A percentile compares a stretch with the other conserved stretches of the same genome.
These are phyloP conservation scores for Melanotaenia boesemani DNA, from an alignment of 2,797 vertebrate species.

Conservation along the genomic window DNA sequence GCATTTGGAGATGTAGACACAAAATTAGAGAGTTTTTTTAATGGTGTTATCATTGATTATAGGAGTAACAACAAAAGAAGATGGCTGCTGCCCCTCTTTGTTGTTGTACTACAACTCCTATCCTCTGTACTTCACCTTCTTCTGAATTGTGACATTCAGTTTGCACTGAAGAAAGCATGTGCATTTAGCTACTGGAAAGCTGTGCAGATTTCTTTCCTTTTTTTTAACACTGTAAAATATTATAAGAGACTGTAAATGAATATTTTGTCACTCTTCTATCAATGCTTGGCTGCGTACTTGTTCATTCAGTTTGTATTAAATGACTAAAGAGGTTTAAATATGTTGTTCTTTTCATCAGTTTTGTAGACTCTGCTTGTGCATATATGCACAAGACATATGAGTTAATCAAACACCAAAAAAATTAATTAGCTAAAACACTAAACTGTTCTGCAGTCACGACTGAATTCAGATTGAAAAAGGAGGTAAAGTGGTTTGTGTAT, in stretches of 20 bases:
- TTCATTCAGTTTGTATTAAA: slow-evolving; percentile 12
- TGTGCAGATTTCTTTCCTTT: slow-evolving; percentile 26
- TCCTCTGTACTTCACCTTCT: slow-evolving; percentile 27
- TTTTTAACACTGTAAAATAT: slow-evolving; percentile 19
- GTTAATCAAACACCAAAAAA: slow-evolving; percentile 40
- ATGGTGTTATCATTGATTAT: slow-evolving; percentile 29
- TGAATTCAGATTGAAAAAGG: slow-evolving; percentile 32
- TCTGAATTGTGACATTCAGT: slow-evolving; percentile 41
- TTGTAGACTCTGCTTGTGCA: slow-evolving; percentile 24
- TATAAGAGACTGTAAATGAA: slow-evolving; percentile 31
- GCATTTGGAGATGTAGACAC: slow-evolving; percentile 49
- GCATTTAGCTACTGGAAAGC: slow-evolving; percentile 44
- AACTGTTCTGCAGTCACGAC: slow-evolving; percentile 43
- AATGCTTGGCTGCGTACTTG: slow-evolving; percentile 28
- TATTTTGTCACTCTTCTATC: slow-evolving; percentile 30
- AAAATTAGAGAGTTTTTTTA: slow-evolving; percentile 29
- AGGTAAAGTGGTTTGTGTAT: slow-evolving; percentile 28
- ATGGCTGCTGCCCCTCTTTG: slow-evolving; percentile 47
- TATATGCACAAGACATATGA: slow-evolving; percentile 14
- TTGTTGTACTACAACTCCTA: slow-evolving; percentile 29
- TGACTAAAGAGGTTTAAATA: slow-evolving; percentile 12
- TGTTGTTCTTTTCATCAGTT: slow-evolving; percentile 27
- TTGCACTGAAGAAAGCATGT: slow-evolving; percentile 29
- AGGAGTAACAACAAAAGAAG: slow-evolving; percentile 31
- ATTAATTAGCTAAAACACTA: slow-evolving; percentile 26